Evolutionary conservation across 2,888 invertebrate species (phyloP).

Genomic region (Polyploca ridens): DNA sequence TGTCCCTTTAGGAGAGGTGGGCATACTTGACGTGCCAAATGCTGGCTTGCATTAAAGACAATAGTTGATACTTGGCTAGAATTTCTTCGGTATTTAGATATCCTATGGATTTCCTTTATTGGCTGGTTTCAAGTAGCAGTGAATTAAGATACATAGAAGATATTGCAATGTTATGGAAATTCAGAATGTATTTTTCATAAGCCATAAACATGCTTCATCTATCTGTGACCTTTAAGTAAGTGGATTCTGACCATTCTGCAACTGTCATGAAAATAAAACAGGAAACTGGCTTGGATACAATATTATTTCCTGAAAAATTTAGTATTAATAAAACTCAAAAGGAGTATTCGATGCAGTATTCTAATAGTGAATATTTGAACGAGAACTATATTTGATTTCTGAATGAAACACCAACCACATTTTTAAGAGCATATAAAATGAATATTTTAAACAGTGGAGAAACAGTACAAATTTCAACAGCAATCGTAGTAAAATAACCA

Average conservation of each 20-base stretch:
- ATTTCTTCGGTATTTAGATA: constrained; percentile 44
- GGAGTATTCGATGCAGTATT: neutral
- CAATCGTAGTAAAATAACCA: constrained; percentile 35
- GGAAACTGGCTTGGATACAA: neutral
- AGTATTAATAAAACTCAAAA: neutral
- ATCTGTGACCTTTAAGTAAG: neutral
- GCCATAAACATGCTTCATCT: constrained; percentile 3
- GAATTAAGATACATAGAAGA: constrained; percentile 12
- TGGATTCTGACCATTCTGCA: neutral
- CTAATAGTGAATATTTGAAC: neutral
- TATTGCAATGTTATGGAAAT: neutral
- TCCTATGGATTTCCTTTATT: constrained; percentile 26
- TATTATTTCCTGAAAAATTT: neutral
- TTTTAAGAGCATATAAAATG: neutral
- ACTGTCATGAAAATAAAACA: too few relatives aligned
- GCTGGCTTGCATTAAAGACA: constrained; percentile 48
- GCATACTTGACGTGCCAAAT: constrained; percentile 63
- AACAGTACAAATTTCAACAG: constrained; percentile 13
- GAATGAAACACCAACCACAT: neutral
- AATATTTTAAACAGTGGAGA: constrained; percentile 8
- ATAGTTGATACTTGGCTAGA: constrained; percentile 45
- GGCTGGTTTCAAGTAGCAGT: constrained; percentile 5
- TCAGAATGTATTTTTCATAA: constrained; percentile 9
- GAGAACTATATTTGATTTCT: neutral
- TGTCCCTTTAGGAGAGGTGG: constrained; percentile 59